phyloP scores from a whole-genome alignment of 2,113 vertebrate species.

The Lampris incognitus region DNA sequence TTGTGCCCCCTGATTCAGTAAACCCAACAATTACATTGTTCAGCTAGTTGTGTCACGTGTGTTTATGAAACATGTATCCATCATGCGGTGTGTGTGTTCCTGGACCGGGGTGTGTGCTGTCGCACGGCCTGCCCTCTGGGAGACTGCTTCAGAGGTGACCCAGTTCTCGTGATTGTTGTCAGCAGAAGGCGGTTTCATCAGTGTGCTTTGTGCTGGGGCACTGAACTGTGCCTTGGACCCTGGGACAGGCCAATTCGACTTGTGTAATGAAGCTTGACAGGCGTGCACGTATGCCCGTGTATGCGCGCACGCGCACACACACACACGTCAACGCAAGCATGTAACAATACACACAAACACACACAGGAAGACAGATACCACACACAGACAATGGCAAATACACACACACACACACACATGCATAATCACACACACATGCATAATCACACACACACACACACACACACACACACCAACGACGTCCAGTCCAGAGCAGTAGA shows the following conservation, averaged over 20 bases:
- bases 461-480: slow-evolving; percentile 28
- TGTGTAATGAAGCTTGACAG: slow-evolving; percentile 77
- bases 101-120: slow-evolving; percentile 50
- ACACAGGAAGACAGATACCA: not conserved
- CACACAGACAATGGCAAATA: not conserved
- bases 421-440: too few relatives aligned
- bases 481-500: slow-evolving; percentile 52
- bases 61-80: slow-evolving; percentile 16
- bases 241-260: slow-evolving; percentile 70
- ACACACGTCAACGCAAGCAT: not conserved
- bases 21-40: not conserved
- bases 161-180: slow-evolving; percentile 75
- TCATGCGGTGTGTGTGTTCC: slow-evolving; percentile 37
- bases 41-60: slow-evolving; percentile 29
- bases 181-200: slow-evolving; percentile 76
- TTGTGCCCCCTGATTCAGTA: not conserved
- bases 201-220: slow-evolving; percentile 77
- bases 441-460: not conserved
- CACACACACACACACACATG: not conserved
- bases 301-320: slow-evolving; percentile 30
- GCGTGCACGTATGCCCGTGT: slow-evolving; percentile 38
- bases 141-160: slow-evolving; percentile 78
- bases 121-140: slow-evolving; percentile 63
- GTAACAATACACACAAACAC: not conserved
- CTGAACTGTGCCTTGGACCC: slow-evolving; percentile 75